Conservation (phyloP, 2,113 vertebrate genomes). For the Apteryx owenii region DNA sequence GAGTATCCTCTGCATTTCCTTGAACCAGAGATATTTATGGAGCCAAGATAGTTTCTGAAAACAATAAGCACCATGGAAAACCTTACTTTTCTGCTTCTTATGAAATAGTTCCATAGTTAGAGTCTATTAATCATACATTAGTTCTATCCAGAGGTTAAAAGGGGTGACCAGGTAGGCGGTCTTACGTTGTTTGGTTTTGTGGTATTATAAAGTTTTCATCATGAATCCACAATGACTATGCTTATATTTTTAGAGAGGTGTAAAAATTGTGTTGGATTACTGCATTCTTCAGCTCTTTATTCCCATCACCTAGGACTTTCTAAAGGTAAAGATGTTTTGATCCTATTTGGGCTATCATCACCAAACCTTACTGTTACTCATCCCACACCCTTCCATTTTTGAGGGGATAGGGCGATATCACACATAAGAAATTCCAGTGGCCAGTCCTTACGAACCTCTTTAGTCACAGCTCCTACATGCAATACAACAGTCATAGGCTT, state of each 20-base stretch:
- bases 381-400: background rate
- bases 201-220: background rate
- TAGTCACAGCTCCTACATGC: background rate
- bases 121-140: background rate
- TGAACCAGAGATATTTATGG: background rate
- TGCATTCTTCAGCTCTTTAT: background rate
- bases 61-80: slow-evolving; percentile 15
- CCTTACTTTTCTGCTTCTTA: background rate
- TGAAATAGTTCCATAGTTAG: slow-evolving; percentile 2
- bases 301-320: background rate
- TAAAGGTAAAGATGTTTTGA: background rate
- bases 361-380: background rate
- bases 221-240: background rate
- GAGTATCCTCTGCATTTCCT: background rate
- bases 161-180: background rate
- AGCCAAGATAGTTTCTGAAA: background rate
- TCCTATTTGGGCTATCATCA: background rate
- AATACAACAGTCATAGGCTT: background rate
- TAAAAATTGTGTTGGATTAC: background rate
- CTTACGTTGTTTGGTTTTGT: background rate
- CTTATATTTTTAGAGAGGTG: slow-evolving; percentile 14
- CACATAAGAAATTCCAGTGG: background rate
- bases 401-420: rapidly evolving
- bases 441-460: background rate
- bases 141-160: background rate